Conservation (phyloP, 2,888 invertebrate species). For the Chrysina gloriosa region DNA sequence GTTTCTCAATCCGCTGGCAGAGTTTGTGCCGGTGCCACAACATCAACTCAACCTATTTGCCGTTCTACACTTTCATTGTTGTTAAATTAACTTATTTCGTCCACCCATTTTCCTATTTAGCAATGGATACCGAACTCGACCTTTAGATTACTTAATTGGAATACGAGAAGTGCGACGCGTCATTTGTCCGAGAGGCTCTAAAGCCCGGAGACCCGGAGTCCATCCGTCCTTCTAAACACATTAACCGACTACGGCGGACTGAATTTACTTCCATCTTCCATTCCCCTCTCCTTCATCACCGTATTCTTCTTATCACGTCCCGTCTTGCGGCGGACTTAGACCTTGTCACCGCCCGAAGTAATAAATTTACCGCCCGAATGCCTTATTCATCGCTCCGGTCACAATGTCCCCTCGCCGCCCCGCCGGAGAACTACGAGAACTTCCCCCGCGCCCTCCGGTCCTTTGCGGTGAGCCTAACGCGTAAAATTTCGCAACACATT, state of each 20-base stretch:
- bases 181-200: too few species aligned
- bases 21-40: too few species aligned
- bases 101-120: too few species aligned
- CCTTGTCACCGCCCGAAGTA: constrained; percentile 64
- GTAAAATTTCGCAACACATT: constrained; percentile 30
- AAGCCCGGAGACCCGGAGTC: background rate
- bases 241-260: background rate
- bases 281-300: constrained; percentile 53
- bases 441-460: background rate
- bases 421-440: background rate
- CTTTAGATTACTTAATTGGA: too few species aligned
- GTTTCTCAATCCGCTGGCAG: too few species aligned
- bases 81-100: too few species aligned
- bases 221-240: background rate
- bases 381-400: constrained; percentile 53
- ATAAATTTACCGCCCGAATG: constrained; percentile 65
- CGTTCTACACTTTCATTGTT: too few species aligned
- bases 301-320: constrained; percentile 64
- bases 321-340: constrained; percentile 61
- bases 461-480: constrained; percentile 22
- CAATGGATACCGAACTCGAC: too few species aligned
- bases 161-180: background rate
- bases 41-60: too few species aligned
- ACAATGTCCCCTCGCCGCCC: background rate
- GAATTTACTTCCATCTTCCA: background rate